phyloP scores from a whole-genome alignment of 53 echinoderm and acorn worm species.

The Arbacia lixula region DNA sequence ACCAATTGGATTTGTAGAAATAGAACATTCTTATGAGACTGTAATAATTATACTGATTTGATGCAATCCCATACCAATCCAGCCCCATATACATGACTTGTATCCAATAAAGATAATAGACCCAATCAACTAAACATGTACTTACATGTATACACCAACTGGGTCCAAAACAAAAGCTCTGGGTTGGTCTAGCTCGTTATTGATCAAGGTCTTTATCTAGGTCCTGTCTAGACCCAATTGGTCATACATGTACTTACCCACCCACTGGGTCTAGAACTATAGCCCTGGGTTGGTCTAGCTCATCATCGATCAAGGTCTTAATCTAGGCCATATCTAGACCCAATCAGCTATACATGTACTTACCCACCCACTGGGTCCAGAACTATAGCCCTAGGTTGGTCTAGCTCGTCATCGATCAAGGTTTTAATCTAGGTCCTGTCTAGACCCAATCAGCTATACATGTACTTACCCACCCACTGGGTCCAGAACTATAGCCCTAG shows the following conservation, averaged over 20 bases:
- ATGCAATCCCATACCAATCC: too few relatives aligned
- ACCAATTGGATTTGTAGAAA: too few relatives aligned
- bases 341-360: neutral
- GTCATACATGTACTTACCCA: conserved; percentile 52
- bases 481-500: conserved; percentile 83
- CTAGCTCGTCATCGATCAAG: conserved; percentile 64
- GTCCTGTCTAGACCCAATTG: conserved; percentile 64
- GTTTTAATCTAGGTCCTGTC: conserved; percentile 70
- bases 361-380: conserved; percentile 81
- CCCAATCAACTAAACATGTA: neutral
- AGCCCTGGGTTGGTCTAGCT: conserved; percentile 73
- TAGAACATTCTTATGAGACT: too few relatives aligned
- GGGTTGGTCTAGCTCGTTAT: conserved; percentile 68
- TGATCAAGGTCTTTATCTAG: conserved; percentile 63
- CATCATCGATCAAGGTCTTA: conserved; percentile 56
- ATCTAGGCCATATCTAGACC: conserved; percentile 17
- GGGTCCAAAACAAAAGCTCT: conserved; percentile 78
- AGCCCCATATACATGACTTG: too few relatives aligned
- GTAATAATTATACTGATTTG: too few relatives aligned
- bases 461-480: conserved; percentile 82
- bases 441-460: conserved; percentile 10
- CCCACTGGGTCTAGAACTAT: conserved; percentile 74
- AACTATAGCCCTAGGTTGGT: conserved; percentile 73
- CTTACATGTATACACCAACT: conserved; percentile 74
- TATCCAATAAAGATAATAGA: too few relatives aligned